phyloP scores from a whole-genome alignment of 2,113 vertebrate species.

The Sturnus vulgaris region DNA sequence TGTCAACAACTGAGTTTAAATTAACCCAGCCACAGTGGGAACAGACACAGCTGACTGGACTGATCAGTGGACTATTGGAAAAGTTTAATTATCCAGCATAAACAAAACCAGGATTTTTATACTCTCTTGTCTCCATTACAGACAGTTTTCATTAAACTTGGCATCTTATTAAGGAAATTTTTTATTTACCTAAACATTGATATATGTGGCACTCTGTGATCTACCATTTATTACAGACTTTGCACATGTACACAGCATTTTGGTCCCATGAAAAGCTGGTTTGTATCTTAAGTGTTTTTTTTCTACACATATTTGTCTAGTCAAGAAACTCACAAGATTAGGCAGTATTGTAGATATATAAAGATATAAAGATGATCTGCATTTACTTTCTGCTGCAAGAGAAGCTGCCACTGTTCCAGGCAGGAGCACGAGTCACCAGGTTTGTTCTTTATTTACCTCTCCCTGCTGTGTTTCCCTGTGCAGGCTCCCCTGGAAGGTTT shows the following conservation, averaged over 20 bases:
- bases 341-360: neutral
- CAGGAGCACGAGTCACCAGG: neutral
- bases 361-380: neutral
- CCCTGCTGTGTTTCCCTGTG: neutral
- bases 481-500: neutral
- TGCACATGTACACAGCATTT: neutral
- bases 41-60: neutral
- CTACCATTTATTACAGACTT: neutral
- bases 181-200: neutral
- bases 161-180: neutral
- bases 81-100: neutral
- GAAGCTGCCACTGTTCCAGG: neutral
- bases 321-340: neutral
- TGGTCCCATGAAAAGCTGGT: neutral
- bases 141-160: neutral
- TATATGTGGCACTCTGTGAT: neutral
- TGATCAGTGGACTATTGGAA: neutral
- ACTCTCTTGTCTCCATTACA: neutral
- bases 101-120: neutral
- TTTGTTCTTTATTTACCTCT: slow-evolving; percentile 55
- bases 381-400: slow-evolving; percentile 9
- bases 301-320: neutral
- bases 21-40: slow-evolving; percentile 4
- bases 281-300: neutral
- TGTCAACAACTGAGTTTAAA: neutral